Evolutionary conservation across 2,797 vertebrate species (phyloP).

Genomic region (Ataeniobius toweri): DNA sequence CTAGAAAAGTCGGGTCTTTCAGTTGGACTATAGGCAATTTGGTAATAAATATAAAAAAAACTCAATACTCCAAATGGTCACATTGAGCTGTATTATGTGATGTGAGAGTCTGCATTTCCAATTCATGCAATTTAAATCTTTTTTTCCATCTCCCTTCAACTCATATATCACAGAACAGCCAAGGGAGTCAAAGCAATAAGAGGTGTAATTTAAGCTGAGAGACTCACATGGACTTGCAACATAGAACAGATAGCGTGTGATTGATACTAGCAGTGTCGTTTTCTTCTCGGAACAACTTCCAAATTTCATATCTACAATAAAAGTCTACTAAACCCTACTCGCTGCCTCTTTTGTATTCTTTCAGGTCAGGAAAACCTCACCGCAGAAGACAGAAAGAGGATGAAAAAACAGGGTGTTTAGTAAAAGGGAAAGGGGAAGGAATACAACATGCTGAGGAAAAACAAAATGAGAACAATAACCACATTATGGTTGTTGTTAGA

Average conservation of each 20-base stretch:
- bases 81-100: neutral
- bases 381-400: conserved; percentile 5
- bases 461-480: conserved; percentile 12
- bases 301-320: neutral
- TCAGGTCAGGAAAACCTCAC: neutral
- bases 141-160: conserved; percentile 5
- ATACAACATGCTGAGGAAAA: neutral
- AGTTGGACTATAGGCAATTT: neutral
- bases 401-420: conserved; percentile 7
- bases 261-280: conserved; percentile 52
- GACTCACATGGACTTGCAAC: conserved; percentile 33
- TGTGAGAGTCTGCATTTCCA: neutral
- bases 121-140: conserved; percentile 17
- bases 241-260: conserved; percentile 30
- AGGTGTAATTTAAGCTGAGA: conserved; percentile 26
- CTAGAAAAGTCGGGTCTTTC: neutral
- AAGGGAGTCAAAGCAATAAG: conserved; percentile 22
- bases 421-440: conserved; percentile 8
- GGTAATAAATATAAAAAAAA: neutral
- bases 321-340: too few relatives aligned
- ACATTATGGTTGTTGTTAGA: neutral
- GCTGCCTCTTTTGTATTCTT: neutral
- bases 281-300: conserved; percentile 30
- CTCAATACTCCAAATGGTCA: neutral
- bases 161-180: conserved; percentile 32